These are phyloP conservation scores for Whitmania pigra DNA, from an alignment of 1,140 invertebrate species.

Conservation along the genomic window DNA sequence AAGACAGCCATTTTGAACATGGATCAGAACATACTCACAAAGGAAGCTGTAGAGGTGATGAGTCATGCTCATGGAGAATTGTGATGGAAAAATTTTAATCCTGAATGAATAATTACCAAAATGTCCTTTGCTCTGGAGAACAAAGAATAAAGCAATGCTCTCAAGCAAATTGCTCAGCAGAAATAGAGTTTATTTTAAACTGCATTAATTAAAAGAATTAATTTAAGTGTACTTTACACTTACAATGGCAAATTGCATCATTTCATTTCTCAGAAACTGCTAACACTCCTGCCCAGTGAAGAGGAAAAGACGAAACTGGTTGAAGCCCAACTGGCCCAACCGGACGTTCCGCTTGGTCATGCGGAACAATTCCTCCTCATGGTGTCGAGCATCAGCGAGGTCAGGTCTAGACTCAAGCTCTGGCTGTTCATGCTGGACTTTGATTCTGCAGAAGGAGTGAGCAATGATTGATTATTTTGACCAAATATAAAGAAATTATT, in stretches of 20 bases:
- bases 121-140: too few relatives aligned
- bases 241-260: not conserved
- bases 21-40: constrained; percentile 93
- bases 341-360: constrained; percentile 84
- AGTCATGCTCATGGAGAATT: not conserved
- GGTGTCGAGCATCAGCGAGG: constrained; percentile 84
- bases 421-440: constrained; percentile 99
- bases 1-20: constrained; percentile 97
- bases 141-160: too few relatives aligned
- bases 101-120: too few relatives aligned
- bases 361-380: constrained; percentile 96
- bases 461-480: constrained; percentile 23
- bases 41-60: constrained; percentile 82
- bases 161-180: too few relatives aligned
- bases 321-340: constrained; percentile 81
- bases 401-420: constrained; percentile 80
- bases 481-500: too few relatives aligned
- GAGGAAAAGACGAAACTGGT: constrained; percentile 91
- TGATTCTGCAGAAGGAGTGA: constrained; percentile 79
- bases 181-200: too few relatives aligned
- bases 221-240: too few relatives aligned
- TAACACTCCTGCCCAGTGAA: constrained; percentile 87
- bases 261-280: constrained; percentile 59
- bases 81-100: not conserved
- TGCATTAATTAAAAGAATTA: too few relatives aligned